Conservation (phyloP, 92 coral and sea anemone genomes). For the Palythoa grandiflora region DNA sequence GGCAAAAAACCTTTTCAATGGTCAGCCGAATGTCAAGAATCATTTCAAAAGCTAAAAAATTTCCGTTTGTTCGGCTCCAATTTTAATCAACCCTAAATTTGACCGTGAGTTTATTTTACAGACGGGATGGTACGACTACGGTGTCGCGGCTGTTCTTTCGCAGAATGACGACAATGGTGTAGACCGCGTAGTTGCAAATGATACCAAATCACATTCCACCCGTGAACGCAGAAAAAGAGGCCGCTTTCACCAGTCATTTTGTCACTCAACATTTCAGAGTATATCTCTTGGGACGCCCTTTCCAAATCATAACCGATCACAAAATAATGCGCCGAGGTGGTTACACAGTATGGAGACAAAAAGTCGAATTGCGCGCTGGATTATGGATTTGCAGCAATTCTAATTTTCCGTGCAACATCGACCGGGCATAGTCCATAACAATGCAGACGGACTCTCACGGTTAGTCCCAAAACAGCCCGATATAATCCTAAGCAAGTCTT, state of each 20-base stretch:
- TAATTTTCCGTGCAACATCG: conserved; percentile 56
- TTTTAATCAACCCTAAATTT: conserved; percentile 29
- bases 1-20: conserved; percentile 30
- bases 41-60: conserved; percentile 43
- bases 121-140: conserved; percentile 52
- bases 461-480: background rate
- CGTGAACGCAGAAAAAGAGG: conserved; percentile 56
- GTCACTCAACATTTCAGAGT: conserved; percentile 51
- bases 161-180: conserved; percentile 33
- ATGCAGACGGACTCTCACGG: conserved; percentile 62
- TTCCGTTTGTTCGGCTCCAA: conserved; percentile 44
- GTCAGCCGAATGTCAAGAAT: conserved; percentile 41
- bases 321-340: conserved; percentile 32
- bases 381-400: conserved; percentile 54
- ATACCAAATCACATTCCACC: conserved; percentile 25
- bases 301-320: conserved; percentile 34
- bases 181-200: conserved; percentile 43
- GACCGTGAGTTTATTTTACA: conserved; percentile 49
- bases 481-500: too few relatives aligned
- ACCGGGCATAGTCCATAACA: conserved; percentile 55
- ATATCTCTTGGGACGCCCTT: conserved; percentile 36
- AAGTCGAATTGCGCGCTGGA: conserved; percentile 58
- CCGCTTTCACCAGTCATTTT: conserved; percentile 48
- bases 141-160: conserved; percentile 51
- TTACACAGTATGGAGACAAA: conserved; percentile 45